Evolutionary conservation across 2,113 vertebrate genomes (phyloP).

Genomic region (Corythoichthys intestinalis): DNA sequence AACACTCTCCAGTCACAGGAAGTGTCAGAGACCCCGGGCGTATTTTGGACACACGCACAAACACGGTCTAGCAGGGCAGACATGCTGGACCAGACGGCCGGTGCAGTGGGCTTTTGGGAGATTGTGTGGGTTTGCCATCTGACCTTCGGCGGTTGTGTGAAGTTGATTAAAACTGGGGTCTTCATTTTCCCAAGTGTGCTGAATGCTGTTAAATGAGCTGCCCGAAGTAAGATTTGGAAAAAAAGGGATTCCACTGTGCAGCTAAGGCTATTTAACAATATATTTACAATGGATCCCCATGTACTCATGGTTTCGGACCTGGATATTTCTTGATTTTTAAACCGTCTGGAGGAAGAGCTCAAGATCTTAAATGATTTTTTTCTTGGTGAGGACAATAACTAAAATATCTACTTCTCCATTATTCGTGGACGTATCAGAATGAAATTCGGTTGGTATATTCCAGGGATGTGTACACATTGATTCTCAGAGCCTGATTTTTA

Average conservation of each 20-base stretch:
- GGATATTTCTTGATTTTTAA: too few species aligned
- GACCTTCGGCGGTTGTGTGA: constrained; percentile 15
- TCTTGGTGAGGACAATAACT: too few species aligned
- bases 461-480: too few species aligned
- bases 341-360: too few species aligned
- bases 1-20: constrained; percentile 47
- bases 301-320: too few species aligned
- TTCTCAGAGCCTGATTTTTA: too few species aligned
- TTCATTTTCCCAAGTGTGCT: constrained; percentile 26
- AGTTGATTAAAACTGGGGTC: constrained; percentile 50
- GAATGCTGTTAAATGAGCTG: constrained; percentile 26
- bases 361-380: too few species aligned
- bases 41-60: constrained; percentile 50
- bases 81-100: constrained; percentile 49
- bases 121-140: constrained; percentile 22
- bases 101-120: constrained; percentile 29
- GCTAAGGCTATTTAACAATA: constrained; percentile 19
- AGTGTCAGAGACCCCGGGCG: constrained; percentile 52
- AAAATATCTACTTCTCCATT: too few species aligned
- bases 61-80: constrained; percentile 36
- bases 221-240: constrained; percentile 25
- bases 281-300: background rate
- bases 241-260: constrained; percentile 33
- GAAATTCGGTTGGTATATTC: too few species aligned
- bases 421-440: too few species aligned